Base-by-base conservation (phyloP, 2,888 invertebrate genomes). In the Eilema caniola region DNA sequence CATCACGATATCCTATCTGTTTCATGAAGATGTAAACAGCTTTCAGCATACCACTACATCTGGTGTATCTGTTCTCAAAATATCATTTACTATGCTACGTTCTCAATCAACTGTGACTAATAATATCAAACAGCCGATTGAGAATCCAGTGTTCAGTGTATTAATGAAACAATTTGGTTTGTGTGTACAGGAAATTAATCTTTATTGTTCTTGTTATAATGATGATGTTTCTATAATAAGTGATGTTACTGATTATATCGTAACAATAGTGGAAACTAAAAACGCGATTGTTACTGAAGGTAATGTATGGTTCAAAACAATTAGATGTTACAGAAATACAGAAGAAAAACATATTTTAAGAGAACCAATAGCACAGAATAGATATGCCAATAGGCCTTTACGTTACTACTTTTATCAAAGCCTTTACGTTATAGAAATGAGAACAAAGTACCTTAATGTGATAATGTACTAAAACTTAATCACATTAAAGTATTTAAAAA, bases 61-160 rank as follows among this genome's bases (percentile, higher is more conserved):
- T 62, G 64, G 41, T 20, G n/a, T 10, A 11, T 33, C 75, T 68
- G 70, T 69, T 72, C 61, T 72, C 66, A 68, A 53, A 73, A 72
- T 72, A 73, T 73, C 71, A 74, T 72, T 73, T 60, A 70, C 64
- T 65, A 64, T 47, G 64, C 66, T 56, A 66, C 70, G 63, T 65
- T 72, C 66, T 79, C 79, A 73, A 79, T 79, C 79, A 81, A 71
- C 61, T 33, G 66, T 62, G 59, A 71, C 64, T 66, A 76, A 79
- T 72, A 72, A 72, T 69, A 76, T 79, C 79, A 81, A 76, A 74
- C 70, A 73, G 28, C 63, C 66, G 25, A 65, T 68, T 69, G 66
- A 57, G 63, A 65, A 67, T 60, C 14, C 56, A 28, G 63, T 71
- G 68, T 71, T 78, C 66, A 16, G 37, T 47, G 24, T 72, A 62